Evolutionary conservation across 2,888 invertebrate species (phyloP).

Genomic region (Leptothorax acervorum): DNA sequence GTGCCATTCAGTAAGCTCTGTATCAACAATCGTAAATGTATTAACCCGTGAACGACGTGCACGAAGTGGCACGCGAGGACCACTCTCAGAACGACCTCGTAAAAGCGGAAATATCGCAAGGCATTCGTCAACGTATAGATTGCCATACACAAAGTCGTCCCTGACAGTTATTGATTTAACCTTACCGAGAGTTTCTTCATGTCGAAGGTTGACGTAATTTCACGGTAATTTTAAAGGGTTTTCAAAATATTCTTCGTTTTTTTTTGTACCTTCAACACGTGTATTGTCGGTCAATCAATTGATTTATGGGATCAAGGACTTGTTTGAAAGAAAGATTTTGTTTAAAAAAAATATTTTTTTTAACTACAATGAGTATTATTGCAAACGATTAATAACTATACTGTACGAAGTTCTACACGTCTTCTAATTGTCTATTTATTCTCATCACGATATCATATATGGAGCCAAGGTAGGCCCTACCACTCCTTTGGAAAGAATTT

Average conservation of each 20-base stretch:
- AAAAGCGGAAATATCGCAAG: conserved; percentile 48
- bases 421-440: conserved; percentile 17
- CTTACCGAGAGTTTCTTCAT: conserved; percentile 34
- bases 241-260: background rate
- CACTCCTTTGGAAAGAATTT: conserved; percentile 70
- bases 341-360: background rate
- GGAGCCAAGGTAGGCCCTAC: conserved; percentile 13
- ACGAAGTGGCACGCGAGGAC: conserved; percentile 70
- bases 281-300: background rate
- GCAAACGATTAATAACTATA: background rate
- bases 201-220: conserved; percentile 31
- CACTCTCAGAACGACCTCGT: conserved; percentile 57
- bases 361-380: background rate
- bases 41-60: conserved; percentile 71
- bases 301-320: background rate
- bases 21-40: conserved; percentile 79
- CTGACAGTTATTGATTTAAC: conserved; percentile 32
- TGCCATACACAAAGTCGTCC: background rate
- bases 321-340: background rate
- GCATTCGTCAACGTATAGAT: conserved; percentile 23
- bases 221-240: conserved; percentile 35
- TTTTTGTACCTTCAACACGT: background rate
- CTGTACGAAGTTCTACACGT: background rate
- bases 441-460: background rate
- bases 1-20: conserved; percentile 22